Conservation (phyloP, 2,797 vertebrate genomes). For the Helarctos malayanus region DNA sequence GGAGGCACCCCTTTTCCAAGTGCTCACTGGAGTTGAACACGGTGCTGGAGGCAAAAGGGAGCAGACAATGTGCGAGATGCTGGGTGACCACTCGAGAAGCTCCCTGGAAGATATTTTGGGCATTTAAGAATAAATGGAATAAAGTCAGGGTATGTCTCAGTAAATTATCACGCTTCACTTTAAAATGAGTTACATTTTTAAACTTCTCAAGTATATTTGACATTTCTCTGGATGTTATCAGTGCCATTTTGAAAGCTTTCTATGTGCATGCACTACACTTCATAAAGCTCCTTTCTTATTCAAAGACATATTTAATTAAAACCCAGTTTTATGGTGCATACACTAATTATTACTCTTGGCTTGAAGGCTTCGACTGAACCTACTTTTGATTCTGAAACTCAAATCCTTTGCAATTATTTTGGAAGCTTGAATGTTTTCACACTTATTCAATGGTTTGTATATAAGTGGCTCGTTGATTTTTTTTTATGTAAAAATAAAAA, state of each 20-base stretch:
- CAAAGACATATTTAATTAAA: constrained; percentile 85
- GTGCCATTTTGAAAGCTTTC: constrained; percentile 31
- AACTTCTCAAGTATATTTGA: background rate
- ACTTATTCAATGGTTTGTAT: constrained; percentile 56
- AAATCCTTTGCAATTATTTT: constrained; percentile 41
- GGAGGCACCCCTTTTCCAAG: background rate
- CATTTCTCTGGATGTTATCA: constrained; percentile 24
- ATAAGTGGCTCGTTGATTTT: constrained; percentile 26
- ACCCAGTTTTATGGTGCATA: constrained; percentile 79
- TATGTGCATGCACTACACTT: constrained; percentile 44
- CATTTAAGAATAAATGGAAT: background rate
- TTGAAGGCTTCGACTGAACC: constrained; percentile 74
- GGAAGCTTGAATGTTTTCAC: constrained; percentile 74
- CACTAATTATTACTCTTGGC: constrained; percentile 82
- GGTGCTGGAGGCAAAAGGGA: background rate
- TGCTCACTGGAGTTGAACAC: rapidly evolving
- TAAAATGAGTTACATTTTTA: background rate
- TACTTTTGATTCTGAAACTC: constrained; percentile 72
- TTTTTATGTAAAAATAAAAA: constrained; percentile 22
- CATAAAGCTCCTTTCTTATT: constrained; percentile 58
- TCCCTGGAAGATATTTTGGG: background rate
- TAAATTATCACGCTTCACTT: background rate
- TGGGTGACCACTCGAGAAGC: background rate
- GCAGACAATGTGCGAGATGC: rapidly evolving
- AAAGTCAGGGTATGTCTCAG: background rate